Percentiles rank a stretch among this genome's conserved stretches.
These are phyloP conservation scores for Drosophila formosana DNA, from an alignment of 2,888 invertebrate species.

Conservation along the genomic window DNA sequence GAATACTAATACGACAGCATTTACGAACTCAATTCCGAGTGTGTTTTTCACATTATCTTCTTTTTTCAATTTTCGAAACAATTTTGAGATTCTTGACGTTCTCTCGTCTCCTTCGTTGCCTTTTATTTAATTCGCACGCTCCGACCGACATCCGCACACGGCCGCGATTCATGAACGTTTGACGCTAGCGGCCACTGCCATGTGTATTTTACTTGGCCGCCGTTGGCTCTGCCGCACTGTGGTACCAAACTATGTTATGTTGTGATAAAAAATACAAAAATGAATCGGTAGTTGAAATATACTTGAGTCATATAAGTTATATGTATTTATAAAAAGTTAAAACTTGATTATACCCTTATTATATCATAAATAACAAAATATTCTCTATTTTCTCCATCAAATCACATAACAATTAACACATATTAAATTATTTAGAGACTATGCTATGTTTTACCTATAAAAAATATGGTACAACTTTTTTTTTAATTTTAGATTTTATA, in stretches of 20 bases:
- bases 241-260: slow-evolving; percentile 4
- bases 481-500: no score
- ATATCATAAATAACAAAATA: no score
- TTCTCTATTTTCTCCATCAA: no score
- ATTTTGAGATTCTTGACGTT: slow-evolving; percentile 43
- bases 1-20: slow-evolving; percentile 30
- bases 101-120: background rate
- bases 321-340: background rate
- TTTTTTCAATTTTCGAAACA: slow-evolving; percentile 47
- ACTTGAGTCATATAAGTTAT: background rate
- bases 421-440: no score
- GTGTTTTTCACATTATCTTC: slow-evolving; percentile 24
- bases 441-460: no score
- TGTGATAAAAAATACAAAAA: background rate
- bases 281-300: background rate
- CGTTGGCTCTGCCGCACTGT: slow-evolving; percentile 51
- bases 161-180: slow-evolving; percentile 82
- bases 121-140: slow-evolving; percentile 17
- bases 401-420: no score
- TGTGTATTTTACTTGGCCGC: slow-evolving; percentile 74
- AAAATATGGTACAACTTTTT: no score
- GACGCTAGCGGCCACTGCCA: slow-evolving; percentile 63
- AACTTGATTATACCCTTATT: no score
- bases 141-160: slow-evolving; percentile 76
- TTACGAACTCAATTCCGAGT: slow-evolving; percentile 39